Percentiles rank a stretch among this genome's conserved stretches.
phyloP scores from a whole-genome alignment of 2,888 invertebrate genomes.

The Lasioglossum pauxillum region DNA sequence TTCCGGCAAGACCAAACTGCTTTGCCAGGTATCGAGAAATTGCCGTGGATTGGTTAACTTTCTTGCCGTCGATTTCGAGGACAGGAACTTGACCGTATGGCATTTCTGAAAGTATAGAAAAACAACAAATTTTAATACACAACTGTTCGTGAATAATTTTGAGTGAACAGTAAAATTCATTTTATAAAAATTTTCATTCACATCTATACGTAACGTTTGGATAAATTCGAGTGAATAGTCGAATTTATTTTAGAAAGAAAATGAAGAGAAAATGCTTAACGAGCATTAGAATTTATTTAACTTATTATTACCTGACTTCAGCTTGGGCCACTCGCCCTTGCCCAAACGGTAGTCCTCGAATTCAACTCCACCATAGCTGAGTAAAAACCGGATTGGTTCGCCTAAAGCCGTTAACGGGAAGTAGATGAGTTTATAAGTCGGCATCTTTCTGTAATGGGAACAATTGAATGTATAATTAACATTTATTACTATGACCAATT shows the following conservation, averaged over 20 bases:
- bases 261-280: not conserved
- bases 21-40: constrained; percentile 88
- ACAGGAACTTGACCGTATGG: constrained; percentile 89
- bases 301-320: constrained; percentile 76
- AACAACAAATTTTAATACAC: not conserved
- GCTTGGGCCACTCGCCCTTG: constrained; percentile 75
- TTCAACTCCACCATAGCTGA: constrained; percentile 81
- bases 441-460: constrained; percentile 58
- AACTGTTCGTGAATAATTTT: not conserved
- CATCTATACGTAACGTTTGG: not conserved
- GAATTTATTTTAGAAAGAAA: not conserved
- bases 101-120: constrained; percentile 80
- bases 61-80: constrained; percentile 88
- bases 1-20: constrained; percentile 87
- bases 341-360: constrained; percentile 83
- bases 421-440: constrained; percentile 82
- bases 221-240: not conserved
- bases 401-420: constrained; percentile 82
- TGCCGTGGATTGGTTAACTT: constrained; percentile 87
- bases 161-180: not conserved
- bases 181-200: not conserved
- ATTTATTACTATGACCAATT: not conserved
- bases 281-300: constrained; percentile 40
- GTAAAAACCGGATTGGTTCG: constrained; percentile 84
- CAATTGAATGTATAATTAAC: not conserved